Conservation (phyloP, 2,113 vertebrate genomes). For the Hoplias malabaricus region DNA sequence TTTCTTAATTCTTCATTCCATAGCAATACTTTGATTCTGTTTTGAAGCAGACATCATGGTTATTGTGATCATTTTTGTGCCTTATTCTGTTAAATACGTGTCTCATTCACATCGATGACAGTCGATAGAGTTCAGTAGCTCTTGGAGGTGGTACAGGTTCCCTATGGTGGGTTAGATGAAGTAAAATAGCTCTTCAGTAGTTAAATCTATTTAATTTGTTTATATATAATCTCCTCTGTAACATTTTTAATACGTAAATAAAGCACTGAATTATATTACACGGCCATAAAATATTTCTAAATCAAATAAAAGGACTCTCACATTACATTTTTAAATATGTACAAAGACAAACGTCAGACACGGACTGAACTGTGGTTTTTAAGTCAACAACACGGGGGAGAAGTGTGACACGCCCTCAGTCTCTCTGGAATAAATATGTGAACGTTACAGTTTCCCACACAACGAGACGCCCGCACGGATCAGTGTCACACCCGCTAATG, state of each 20-base stretch:
- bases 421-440: conserved; percentile 49
- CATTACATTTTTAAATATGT: conserved; percentile 29
- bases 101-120: no score
- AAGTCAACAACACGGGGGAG: not conserved
- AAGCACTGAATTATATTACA: conserved; percentile 44
- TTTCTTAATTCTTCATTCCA: no score
- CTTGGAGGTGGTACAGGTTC: no score
- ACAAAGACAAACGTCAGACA: conserved; percentile 12
- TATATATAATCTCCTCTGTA: conserved; percentile 45
- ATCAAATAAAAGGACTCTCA: not conserved
- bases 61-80: no score
- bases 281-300: conserved; percentile 19
- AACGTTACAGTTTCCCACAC: conserved; percentile 25
- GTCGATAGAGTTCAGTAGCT: conserved; percentile 2
- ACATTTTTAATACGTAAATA: conserved; percentile 21
- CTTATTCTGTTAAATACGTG: no score
- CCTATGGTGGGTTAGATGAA: not conserved
- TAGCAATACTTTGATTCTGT: no score
- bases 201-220: not conserved
- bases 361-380: not conserved
- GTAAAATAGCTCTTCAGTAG: not conserved
- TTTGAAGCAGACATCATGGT: not conserved
- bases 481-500: conserved; percentile 21
- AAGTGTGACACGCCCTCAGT: not conserved
- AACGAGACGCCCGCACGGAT: conserved; percentile 29